phyloP scores from a whole-genome alignment of 2,888 invertebrate species.

The Enoplolaimus lenunculus region DNA sequence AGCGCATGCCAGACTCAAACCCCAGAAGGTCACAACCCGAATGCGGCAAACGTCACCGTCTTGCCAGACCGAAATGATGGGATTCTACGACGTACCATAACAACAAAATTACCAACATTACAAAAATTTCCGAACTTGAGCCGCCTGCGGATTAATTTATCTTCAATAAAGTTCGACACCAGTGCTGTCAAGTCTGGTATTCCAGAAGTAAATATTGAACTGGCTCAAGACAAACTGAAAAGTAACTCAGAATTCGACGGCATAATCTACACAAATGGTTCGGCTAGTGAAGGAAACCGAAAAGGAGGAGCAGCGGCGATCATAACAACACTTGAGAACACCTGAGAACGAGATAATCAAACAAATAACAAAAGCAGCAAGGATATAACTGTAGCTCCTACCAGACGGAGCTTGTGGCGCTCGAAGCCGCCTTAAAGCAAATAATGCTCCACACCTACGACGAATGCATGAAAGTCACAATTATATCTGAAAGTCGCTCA shows the following conservation, averaged over 20 bases:
- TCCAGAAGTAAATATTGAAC: background rate
- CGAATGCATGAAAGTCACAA: too few relatives aligned
- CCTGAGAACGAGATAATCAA: too few relatives aligned
- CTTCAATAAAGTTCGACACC: background rate
- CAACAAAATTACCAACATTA: background rate
- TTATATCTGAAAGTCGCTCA: too few relatives aligned
- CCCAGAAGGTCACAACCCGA: background rate
- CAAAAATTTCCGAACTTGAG: background rate
- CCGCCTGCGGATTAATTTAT: background rate
- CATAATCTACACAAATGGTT: background rate
- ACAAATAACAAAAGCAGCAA: background rate
- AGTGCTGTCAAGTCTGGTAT: background rate
- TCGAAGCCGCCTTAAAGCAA: background rate
- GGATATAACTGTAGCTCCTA: background rate
- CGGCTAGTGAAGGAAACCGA: background rate
- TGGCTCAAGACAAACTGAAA: conserved; percentile 1
- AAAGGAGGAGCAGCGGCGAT: background rate
- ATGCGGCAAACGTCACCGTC: background rate
- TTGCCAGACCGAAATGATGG: background rate
- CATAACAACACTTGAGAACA: background rate
- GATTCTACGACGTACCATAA: background rate
- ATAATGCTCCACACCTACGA: too few relatives aligned
- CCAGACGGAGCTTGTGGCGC: background rate
- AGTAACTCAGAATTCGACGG: background rate
- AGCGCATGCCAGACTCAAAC: background rate